Evolutionary conservation across 2,797 vertebrate genomes (phyloP), one percentile per base, ranked within the genome.

Genomic region (Cottoperca gobio): DNA sequence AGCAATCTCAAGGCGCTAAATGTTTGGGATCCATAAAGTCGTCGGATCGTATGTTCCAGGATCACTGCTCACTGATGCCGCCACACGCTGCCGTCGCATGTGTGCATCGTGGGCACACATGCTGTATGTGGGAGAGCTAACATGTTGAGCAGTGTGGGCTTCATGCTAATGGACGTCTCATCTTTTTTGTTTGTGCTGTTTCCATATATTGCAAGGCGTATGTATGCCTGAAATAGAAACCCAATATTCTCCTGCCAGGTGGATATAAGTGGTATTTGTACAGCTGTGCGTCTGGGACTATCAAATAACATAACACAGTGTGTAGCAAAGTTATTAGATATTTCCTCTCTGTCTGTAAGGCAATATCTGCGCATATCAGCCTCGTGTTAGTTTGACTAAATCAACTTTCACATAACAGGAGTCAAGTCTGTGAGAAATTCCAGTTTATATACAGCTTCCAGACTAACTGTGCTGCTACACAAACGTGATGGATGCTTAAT

Each of bases 161-260:
- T 91, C 63, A 54, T 79, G 73, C 74, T 87, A 92, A 91, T 88
- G 79, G 73, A 88, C 85, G 73, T 89, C 79, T 88, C 89, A 88
- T 90, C 86, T 83, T 87, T 55, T 89, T 89, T 90, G 83, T 91
- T 85, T 89, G 84, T 85, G 77, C 79, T 73, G 65, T 89, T 88
- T 87, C 76, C 72, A 88, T 85, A 85, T 90, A 87, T 92, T 91
- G 85, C 87, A 84, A 91, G 78, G 76, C 81, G 83, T n/a, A 90
- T 90, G 80, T 74, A 74, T 92, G 91, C 91, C 83, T 88, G 91
- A 89, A 90, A 89, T 79, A 54, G 83, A 86, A 91, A 91, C 81
- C 76, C 82, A 92, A 94, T 92, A 91, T 89, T 85, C 68, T 86
- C 81, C 76, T 82, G 61, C 89, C 82, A 86, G 89, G 90, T 91